Evolutionary conservation across 2,888 invertebrate species (phyloP).

Genomic region (Bombylius major): DNA sequence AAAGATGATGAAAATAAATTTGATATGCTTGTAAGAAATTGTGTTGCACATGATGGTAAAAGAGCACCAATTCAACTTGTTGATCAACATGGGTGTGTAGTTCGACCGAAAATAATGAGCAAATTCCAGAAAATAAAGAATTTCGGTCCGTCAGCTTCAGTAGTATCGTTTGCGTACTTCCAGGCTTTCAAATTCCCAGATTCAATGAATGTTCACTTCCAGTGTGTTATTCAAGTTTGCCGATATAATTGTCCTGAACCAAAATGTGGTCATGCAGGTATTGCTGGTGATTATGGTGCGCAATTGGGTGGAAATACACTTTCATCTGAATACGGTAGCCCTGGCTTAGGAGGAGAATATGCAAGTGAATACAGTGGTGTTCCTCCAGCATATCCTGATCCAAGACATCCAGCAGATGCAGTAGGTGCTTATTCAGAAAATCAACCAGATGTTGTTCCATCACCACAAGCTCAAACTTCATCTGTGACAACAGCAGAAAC

Average conservation of each 20-base stretch:
- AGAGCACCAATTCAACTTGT: constrained; percentile 85
- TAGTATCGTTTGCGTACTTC: constrained; percentile 91
- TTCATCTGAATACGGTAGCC: constrained; percentile 46
- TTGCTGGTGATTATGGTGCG: constrained; percentile 52
- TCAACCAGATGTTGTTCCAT: constrained; percentile 65
- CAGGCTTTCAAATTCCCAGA: constrained; percentile 95
- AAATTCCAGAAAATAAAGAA: constrained; percentile 94
- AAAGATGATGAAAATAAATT: constrained; percentile 94
- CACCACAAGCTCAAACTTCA: constrained; percentile 67
- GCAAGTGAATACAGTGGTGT: constrained; percentile 60
- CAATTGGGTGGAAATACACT: constrained; percentile 43
- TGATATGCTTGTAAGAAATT: constrained; percentile 88
- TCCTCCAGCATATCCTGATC: constrained; percentile 75
- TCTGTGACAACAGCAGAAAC: constrained; percentile 54
- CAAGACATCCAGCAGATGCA: constrained; percentile 75
- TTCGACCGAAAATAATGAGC: constrained; percentile 87
- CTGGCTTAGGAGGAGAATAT: constrained; percentile 21
- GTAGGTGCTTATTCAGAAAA: constrained; percentile 72
- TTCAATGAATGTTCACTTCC: constrained; percentile 95
- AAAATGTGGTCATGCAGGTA: constrained; percentile 59
- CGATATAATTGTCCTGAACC: constrained; percentile 88
- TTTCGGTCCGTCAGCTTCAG: constrained; percentile 87
- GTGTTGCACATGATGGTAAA: constrained; percentile 90
- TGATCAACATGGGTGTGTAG: constrained; percentile 87
- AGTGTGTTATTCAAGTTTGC: constrained; percentile 90